Evolutionary conservation across 2,888 invertebrate species (phyloP).

Genomic region (Junonia oenone): DNA sequence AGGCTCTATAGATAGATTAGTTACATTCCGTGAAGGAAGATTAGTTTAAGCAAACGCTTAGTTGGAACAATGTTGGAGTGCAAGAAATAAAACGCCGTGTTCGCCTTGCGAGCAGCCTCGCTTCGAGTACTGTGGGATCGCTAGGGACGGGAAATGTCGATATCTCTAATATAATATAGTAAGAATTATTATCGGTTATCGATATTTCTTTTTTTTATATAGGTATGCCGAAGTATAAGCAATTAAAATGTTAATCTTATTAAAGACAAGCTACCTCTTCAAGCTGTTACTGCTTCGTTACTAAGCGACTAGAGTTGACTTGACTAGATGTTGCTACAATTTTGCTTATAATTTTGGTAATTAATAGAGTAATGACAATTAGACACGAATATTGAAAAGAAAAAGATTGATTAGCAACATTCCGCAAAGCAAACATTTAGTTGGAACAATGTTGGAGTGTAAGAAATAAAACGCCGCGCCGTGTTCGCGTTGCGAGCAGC

Average conservation of each 20-base stretch:
- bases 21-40: neutral
- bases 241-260: too few relatives aligned
- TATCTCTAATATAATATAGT: too few relatives aligned
- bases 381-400: too few relatives aligned
- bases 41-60: conserved; percentile 5
- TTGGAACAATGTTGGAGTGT: conserved; percentile 1
- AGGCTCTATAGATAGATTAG: too few relatives aligned
- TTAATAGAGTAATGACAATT: too few relatives aligned
- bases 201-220: neutral
- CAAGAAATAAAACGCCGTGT: conserved; percentile 14
- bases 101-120: conserved; percentile 38
- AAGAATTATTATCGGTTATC: neutral
- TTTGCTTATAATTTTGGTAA: too few relatives aligned
- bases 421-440: conserved; percentile 6
- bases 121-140: conserved; percentile 35
- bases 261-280: too few relatives aligned
- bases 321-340: too few relatives aligned
- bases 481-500: conserved; percentile 32
- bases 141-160: conserved; percentile 10
- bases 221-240: too few relatives aligned
- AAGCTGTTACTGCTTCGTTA: too few relatives aligned
- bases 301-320: too few relatives aligned
- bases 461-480: conserved; percentile 16
- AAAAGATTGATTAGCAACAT: conserved; percentile 15
- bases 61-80: neutral